Base-by-base conservation (phyloP, 2,113 vertebrate species). In the Gallinago undulata region DNA sequence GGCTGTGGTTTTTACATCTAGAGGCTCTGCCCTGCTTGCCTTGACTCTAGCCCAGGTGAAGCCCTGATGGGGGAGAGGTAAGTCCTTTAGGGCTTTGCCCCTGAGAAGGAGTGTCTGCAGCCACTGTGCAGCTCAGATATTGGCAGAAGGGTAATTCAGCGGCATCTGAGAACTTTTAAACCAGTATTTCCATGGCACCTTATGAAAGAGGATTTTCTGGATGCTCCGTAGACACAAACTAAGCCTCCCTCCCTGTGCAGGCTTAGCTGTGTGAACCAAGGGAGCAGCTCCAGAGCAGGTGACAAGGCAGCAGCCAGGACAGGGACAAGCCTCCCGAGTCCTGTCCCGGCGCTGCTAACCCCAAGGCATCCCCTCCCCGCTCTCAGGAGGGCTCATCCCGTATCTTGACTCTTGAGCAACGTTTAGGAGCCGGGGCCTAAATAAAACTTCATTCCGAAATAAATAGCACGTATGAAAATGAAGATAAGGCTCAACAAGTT, bases 401-500 rank as follows among this genome's bases (percentile, higher is more conserved):
- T 96, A 95, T 95, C 79, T 89, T 91, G 91, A 96, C 96, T 97
- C 96, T 95, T 96, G 93, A 94, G 96, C 94, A 97, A 97, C 2
- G 6, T 55, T 91, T 19, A 66, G 68, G 83, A 94, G 84, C 64
- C 3, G 15, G 94, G 94, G 92, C 90, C 95, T 92, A 96, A 97
- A 97, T 95, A 96, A 95, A 94, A 66, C 94, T 96, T 94, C 96
- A 91, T 97, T 96, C 96, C 96, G 87, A 97, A 97, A 96, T 87
- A 97, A 97, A 96, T 87, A 96, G 92, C 56, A 1, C 11, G 1
- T 94, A 96, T 94, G 92, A 95, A 95, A 97, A 96, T 94, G 96
- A 96, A 96, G 96, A 96, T 96, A 96, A 96, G 87, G 91, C 91
- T 95, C 96, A 97, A 93, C 96, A 97, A 96, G 96, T 96, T 94